These are phyloP conservation scores for Oreochromis niloticus DNA, from an alignment of 2,113 vertebrate species.

Conservation along the genomic window DNA sequence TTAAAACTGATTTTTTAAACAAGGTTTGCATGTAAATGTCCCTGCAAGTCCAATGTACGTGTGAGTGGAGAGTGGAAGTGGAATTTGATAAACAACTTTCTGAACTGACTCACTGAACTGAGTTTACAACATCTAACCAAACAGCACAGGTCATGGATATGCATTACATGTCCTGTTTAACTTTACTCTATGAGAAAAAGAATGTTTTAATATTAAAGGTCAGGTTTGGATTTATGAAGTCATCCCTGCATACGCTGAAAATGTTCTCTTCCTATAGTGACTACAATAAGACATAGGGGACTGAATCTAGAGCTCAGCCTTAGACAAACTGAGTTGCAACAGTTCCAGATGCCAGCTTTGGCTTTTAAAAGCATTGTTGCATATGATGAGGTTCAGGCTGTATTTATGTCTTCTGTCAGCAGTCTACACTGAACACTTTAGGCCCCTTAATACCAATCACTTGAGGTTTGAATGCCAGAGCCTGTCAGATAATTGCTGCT, in stretches of 20 bases:
- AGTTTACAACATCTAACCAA: background rate
- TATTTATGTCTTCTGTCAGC: background rate
- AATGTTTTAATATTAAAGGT: background rate
- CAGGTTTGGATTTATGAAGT: background rate
- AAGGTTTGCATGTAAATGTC: background rate
- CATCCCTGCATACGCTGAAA: background rate
- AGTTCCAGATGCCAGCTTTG: background rate
- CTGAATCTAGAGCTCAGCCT: background rate
- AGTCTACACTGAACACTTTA: background rate
- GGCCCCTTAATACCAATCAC: background rate
- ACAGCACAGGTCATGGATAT: background rate
- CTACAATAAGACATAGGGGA: background rate
- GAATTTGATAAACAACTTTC: background rate
- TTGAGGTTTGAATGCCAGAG: background rate
- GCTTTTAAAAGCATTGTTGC: background rate
- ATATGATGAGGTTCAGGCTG: background rate
- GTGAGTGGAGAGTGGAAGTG: background rate
- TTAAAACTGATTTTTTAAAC: background rate
- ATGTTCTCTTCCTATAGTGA: background rate
- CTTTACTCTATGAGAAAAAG: background rate
- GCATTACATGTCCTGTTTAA: background rate
- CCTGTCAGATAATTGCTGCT: background rate
- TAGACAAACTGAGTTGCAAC: background rate
- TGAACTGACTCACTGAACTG: background rate
- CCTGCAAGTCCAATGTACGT: background rate